Conservation (phyloP, 2,113 vertebrate species). For the Elgaria multicarinata region DNA sequence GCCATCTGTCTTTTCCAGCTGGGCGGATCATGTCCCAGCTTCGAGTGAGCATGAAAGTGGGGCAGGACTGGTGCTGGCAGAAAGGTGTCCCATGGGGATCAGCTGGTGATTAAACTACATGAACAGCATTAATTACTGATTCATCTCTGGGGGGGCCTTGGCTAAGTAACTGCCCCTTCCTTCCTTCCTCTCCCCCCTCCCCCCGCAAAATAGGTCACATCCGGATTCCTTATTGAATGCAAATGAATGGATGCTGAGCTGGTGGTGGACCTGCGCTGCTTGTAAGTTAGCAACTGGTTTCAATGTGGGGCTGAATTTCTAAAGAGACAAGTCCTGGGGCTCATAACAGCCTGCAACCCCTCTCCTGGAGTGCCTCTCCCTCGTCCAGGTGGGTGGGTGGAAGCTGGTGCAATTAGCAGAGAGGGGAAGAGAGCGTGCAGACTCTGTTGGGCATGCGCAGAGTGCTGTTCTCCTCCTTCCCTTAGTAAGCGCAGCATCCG, state of each 20-base stretch:
- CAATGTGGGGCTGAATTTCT: no score
- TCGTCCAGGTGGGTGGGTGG: background rate
- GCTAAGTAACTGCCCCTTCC: background rate
- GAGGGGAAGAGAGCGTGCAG: background rate
- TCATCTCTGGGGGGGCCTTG: background rate
- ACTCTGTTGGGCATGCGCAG: background rate
- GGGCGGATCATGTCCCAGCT: background rate
- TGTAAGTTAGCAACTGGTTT: no score
- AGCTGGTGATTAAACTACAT: background rate
- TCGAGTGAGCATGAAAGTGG: background rate
- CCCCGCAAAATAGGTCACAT: background rate
- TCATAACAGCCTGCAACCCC: background rate
- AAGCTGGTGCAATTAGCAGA: background rate
- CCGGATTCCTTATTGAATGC: no score
- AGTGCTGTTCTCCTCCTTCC: background rate
- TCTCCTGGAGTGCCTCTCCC: background rate
- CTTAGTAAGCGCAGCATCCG: background rate
- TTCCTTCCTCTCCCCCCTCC: no score
- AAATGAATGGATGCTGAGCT: background rate
- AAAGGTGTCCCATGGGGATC: no score
- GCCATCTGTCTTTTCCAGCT: background rate
- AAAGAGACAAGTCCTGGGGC: background rate
- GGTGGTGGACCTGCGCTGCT: background rate
- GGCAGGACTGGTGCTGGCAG: background rate
- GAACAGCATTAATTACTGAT: background rate